A percentile compares a stretch with the other conserved stretches of the same genome.
phyloP scores from a whole-genome alignment of 2,113 vertebrate species.

The Xenotilapia longispinis region DNA sequence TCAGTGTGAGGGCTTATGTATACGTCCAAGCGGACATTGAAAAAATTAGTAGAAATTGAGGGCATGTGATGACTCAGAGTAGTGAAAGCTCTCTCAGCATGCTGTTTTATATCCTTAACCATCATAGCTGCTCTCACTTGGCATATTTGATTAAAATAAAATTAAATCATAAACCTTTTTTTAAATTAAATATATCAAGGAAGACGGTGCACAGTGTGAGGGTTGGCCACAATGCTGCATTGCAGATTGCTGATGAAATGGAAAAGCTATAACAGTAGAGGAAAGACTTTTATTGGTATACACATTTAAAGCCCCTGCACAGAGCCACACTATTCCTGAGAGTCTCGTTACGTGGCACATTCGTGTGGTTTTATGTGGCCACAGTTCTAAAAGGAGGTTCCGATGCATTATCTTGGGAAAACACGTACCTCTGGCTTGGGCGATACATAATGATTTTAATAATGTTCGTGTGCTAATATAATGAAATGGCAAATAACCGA shows the following conservation, averaged over 20 bases:
- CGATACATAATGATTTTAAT: not conserved
- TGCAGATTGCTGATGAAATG: not conserved
- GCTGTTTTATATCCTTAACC: conserved; percentile 13
- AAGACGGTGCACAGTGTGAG: not conserved
- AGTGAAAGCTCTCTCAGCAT: not conserved
- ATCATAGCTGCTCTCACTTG: not conserved
- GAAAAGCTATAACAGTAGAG: not conserved
- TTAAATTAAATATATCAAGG: not conserved
- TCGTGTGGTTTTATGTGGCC: not conserved
- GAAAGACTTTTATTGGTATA: not conserved
- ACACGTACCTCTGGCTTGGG: not conserved
- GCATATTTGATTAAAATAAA: not conserved
- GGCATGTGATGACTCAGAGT: conserved; percentile 3
- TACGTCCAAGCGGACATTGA: not conserved
- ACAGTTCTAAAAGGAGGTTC: not conserved
- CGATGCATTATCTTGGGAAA: not conserved
- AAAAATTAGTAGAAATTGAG: not conserved
- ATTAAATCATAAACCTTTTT: not conserved
- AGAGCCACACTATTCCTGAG: not conserved
- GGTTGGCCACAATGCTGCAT: not conserved
- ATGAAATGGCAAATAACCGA: not conserved
- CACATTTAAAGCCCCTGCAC: not conserved
- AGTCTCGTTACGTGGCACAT: not conserved
- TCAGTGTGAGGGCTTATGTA: not conserved
- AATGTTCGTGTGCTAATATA: not conserved